Percentiles rank a stretch among this genome's conserved stretches.
Conservation (phyloP, 2,797 vertebrate species). For the Amniataba percoides region DNA sequence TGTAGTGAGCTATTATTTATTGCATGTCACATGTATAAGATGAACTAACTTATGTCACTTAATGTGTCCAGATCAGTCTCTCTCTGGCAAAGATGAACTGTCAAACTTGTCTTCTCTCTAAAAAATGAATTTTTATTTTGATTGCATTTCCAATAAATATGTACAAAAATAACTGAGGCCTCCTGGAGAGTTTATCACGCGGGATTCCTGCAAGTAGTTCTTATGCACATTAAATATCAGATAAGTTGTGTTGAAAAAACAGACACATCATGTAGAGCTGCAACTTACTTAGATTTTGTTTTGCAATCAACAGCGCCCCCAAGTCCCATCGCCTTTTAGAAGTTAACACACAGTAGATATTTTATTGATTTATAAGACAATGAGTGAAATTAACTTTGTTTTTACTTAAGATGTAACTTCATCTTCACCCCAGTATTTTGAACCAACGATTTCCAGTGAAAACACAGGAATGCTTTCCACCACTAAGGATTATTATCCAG, state of each 20-base stretch:
- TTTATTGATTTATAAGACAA: too few species aligned
- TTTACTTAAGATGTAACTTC: not conserved
- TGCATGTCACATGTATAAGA: conserved; percentile 84
- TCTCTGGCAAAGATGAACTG: conserved; percentile 58
- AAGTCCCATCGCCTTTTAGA: not conserved
- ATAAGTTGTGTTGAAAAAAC: not conserved
- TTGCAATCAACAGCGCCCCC: conserved; percentile 16
- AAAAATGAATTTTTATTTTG: conserved; percentile 78
- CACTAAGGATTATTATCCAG: not conserved
- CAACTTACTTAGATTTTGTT: not conserved
- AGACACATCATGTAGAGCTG: too few species aligned
- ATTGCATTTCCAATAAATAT: conserved; percentile 88
- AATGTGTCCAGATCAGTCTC: conserved; percentile 61
- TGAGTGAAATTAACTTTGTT: too few species aligned
- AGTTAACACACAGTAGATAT: not conserved
- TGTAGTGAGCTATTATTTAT: conserved; percentile 81
- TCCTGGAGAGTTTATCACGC: conserved; percentile 27
- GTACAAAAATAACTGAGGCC: conserved; percentile 59
- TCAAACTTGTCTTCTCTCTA: conserved; percentile 72
- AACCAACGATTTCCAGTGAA: not conserved
- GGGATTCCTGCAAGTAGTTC: not conserved
- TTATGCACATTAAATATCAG: not conserved
- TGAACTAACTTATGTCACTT: conserved; percentile 79
- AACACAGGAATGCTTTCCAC: too few species aligned
- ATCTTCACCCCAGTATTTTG: too few species aligned